phyloP scores from a whole-genome alignment of 2,113 vertebrate genomes.

The Ophthalmolycus amberensis region DNA sequence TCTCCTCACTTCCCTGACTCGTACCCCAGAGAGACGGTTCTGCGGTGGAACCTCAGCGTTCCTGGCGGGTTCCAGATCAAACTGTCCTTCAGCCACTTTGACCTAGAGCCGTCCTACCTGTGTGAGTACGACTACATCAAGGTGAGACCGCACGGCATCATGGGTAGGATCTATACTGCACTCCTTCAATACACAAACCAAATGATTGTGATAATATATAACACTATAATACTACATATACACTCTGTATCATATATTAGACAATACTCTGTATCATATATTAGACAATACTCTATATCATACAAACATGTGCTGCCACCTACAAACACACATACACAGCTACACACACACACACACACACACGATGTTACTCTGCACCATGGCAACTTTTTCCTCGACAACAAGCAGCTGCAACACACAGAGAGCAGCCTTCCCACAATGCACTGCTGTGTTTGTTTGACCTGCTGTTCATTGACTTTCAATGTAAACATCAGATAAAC shows the following conservation, averaged over 20 bases:
- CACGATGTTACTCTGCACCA: conserved; percentile 60
- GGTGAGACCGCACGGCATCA: conserved; percentile 81
- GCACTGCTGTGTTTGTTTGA: conserved; percentile 17
- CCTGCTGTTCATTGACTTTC: conserved; percentile 49
- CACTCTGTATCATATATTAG: no score
- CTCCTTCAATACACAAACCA: no score
- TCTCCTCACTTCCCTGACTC: conserved; percentile 93
- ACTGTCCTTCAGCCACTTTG: conserved; percentile 96
- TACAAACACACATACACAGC: no score
- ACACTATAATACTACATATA: no score
- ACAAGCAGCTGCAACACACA: conserved; percentile 51
- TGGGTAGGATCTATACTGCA: background rate
- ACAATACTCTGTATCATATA: no score
- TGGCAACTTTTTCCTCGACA: conserved; percentile 17
- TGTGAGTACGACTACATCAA: conserved; percentile 97
- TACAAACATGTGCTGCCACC: no score
- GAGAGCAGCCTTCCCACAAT: conserved; percentile 4
- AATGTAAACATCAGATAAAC: conserved; percentile 20
- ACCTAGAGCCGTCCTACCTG: conserved; percentile 95
- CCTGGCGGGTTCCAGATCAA: conserved; percentile 87
- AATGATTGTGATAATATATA: no score
- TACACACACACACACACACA: conserved; percentile 5
- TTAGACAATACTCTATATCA: no score
- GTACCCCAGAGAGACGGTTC: conserved; percentile 88
- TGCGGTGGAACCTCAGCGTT: conserved; percentile 91